Conservation (phyloP, 1,140 invertebrate species). For the Meloidogyne exigua region DNA sequence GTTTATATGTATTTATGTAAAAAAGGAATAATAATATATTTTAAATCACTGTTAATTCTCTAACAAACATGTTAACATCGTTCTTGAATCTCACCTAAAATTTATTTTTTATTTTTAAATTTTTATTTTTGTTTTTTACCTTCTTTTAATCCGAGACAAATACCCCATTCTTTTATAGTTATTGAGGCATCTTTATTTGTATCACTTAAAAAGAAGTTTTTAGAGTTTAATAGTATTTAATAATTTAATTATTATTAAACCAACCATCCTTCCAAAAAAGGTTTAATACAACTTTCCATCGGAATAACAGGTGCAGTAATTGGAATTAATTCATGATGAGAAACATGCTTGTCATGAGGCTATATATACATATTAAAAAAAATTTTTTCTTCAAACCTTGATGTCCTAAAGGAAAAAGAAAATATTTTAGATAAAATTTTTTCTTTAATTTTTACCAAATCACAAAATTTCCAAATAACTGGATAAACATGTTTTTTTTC, state of each 20-base stretch:
- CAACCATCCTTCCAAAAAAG: conserved; percentile 78
- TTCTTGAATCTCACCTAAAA: conserved; percentile 61
- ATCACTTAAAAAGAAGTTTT: conserved; percentile 70
- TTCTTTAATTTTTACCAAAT: conserved; percentile 70
- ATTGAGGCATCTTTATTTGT: conserved; percentile 81
- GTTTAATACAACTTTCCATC: conserved; percentile 88
- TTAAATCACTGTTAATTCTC: too few species aligned
- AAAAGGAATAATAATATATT: too few species aligned
- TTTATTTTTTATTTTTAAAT: background rate
- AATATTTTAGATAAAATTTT: conserved; percentile 62
- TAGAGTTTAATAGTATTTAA: too few species aligned
- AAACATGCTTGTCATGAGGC: conserved; percentile 76
- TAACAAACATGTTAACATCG: conserved; percentile 46
- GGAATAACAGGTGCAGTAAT: conserved; percentile 85
- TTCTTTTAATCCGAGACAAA: conserved; percentile 80
- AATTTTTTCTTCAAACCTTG: background rate
- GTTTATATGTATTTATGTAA: too few species aligned
- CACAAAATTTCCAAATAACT: conserved; percentile 94
- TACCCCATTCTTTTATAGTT: conserved; percentile 84
- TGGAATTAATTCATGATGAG: conserved; percentile 87
- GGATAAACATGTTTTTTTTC: conserved; percentile 73
- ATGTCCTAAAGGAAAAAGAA: background rate
- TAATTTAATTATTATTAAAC: too few species aligned
- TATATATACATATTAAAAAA: conserved; percentile 63
- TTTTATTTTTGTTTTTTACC: conserved; percentile 59